phyloP scores from a whole-genome alignment of 1,140 invertebrate species.

The Lasioglossum baleicum region DNA sequence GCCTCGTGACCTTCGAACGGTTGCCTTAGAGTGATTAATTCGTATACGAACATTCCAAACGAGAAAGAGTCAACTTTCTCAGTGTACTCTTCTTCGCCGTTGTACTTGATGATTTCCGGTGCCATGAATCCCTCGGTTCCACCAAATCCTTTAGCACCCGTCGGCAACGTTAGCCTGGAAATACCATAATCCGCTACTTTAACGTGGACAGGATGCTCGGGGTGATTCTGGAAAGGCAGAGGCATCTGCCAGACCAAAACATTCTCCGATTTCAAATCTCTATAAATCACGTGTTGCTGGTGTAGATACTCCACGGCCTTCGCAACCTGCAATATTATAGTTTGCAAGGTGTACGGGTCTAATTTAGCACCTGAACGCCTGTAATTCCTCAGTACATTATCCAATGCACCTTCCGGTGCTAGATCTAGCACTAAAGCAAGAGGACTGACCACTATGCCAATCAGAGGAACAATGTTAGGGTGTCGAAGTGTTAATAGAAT shows the following conservation, averaged over 20 bases:
- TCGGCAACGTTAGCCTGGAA: slow-evolving; percentile 91
- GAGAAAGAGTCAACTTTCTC: slow-evolving; percentile 99
- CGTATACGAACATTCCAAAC: slow-evolving; percentile 99
- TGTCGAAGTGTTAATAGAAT: slow-evolving; percentile 93
- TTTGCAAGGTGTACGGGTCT: slow-evolving; percentile 89
- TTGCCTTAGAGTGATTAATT: slow-evolving; percentile 94
- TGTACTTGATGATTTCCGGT: slow-evolving; percentile 98
- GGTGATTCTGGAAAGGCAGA: slow-evolving; percentile 84
- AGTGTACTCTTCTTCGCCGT: slow-evolving; percentile 99
- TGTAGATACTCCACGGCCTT: slow-evolving; percentile 98
- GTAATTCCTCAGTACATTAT: slow-evolving; percentile 90
- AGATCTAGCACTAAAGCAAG: slow-evolving; percentile 94
- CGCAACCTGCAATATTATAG: slow-evolving; percentile 93
- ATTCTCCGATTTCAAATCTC: slow-evolving; percentile 99
- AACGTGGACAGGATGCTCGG: slow-evolving; percentile 87
- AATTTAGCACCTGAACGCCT: slow-evolving; percentile 90
- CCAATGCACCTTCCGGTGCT: slow-evolving; percentile 94
- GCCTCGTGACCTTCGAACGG: slow-evolving; percentile 97
- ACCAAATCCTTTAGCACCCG: slow-evolving; percentile 97
- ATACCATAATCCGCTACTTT: slow-evolving; percentile 98
- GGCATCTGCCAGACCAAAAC: slow-evolving; percentile 98
- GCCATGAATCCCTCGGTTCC: slow-evolving; percentile 99
- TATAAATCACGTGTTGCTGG: slow-evolving; percentile 95
- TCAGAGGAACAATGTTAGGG: slow-evolving; percentile 94
- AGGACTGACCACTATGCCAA: slow-evolving; percentile 93